These are phyloP conservation scores for Tragelaphus scriptus DNA, from an alignment of 2,113 vertebrate species.

Conservation along the genomic window DNA sequence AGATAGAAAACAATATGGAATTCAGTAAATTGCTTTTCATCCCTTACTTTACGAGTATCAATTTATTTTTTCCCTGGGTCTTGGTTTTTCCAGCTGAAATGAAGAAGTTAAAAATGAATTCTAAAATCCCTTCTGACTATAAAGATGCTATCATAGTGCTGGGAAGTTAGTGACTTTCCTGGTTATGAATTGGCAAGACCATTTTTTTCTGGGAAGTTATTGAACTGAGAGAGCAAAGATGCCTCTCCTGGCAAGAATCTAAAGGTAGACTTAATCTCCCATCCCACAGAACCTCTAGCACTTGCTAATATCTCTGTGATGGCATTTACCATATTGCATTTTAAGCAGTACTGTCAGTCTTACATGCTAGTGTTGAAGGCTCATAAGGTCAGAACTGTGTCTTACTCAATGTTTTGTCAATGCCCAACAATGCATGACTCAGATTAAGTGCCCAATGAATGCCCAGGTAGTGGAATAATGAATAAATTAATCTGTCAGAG, in stretches of 20 bases:
- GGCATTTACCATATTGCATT: not conserved
- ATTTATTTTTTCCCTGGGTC: not conserved
- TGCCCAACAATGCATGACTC: not conserved
- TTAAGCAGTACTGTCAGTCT: not conserved
- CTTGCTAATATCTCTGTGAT: not conserved
- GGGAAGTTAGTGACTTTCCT: not conserved
- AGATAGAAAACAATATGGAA: not conserved
- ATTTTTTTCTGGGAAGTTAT: not conserved
- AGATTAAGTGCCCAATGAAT: not conserved
- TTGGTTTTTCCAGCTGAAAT: conserved; percentile 14
- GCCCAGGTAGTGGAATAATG: not conserved
- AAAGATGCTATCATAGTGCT: not conserved
- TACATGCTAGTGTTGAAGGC: not conserved
- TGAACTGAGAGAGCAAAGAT: conserved; percentile 16
- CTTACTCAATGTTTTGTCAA: not conserved
- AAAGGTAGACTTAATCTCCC: not conserved
- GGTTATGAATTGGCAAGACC: not conserved
- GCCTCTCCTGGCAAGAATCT: not conserved
- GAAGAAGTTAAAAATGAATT: not conserved
- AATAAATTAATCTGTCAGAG: not conserved
- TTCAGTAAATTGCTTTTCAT: not conserved
- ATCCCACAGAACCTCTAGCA: not conserved
- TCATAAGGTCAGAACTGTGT: not conserved
- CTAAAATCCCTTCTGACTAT: not conserved
- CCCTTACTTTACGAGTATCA: not conserved